Base-by-base conservation (phyloP, 1,140 invertebrate genomes). In the Hormaphis cornu region DNA sequence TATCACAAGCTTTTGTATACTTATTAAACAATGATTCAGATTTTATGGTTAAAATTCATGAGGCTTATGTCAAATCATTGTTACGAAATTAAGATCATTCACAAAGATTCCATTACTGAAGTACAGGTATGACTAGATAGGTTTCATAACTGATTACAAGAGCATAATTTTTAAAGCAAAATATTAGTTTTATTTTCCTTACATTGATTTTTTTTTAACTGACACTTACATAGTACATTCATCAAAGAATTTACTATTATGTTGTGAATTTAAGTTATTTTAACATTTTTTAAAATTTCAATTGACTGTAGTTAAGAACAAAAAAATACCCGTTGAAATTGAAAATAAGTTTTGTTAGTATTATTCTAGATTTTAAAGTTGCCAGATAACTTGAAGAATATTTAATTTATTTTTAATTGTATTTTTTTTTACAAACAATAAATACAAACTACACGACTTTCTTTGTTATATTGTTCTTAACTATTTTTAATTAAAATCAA, bases 1-100 rank as follows among this genome's bases (percentile, higher is more conserved):
- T 95, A 52, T 83, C 91, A 42, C 91, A 94, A 80, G 90, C 91
- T 54, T 85, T 95, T 71, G 85, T 87, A 74, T 90, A 93, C 80
- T 81, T 95, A 61, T 81, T 95, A 28, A 89, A 90, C 79, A 90
- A 89, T 79, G 91, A 95, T 78, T 80, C 87, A 10, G 87, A 90
- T 72, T 95, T 94, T 80, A 83, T 93, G 9, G 87, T 85, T 73
- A 91, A 90, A 78, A 80, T 94, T 66, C 91, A 95, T 78, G 90
- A 93, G 80, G 91, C 90, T 54, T 94, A 94, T 77, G 85, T 93
- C 0, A 90, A 91, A 78, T 90, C 88, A 14, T 89, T 61, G 16
- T 52, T 53, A 63, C 59, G 59, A 9, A 69, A 69, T 44, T 69
- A 44, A 69, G 28, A 42, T 18, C 18, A 50, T 66, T 30, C 22